A percentile compares a stretch with the other conserved stretches of the same genome.
These are phyloP conservation scores for Cryptosula pallasiana DNA, from an alignment of 2,888 invertebrate genomes.

Conservation along the genomic window DNA sequence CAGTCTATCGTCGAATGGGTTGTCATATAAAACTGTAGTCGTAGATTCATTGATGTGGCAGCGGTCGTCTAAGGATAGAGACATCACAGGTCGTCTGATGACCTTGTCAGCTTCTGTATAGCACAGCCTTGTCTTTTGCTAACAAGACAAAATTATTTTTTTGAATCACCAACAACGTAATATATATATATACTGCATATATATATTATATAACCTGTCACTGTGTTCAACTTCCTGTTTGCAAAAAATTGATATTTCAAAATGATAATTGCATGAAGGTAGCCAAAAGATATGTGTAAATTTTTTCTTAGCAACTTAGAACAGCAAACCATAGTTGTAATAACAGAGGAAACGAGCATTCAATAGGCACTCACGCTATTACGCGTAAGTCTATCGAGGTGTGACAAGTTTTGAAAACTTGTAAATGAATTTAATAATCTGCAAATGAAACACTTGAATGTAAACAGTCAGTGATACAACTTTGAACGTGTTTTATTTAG, in stretches of 20 bases:
- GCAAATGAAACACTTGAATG: not conserved
- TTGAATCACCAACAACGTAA: too few species aligned
- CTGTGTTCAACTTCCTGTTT: too few species aligned
- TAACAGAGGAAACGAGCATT: too few species aligned
- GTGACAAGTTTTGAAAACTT: not conserved
- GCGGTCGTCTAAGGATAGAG: not conserved
- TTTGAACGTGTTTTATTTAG: too few species aligned
- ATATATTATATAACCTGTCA: too few species aligned
- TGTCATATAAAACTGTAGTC: not conserved
- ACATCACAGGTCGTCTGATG: not conserved
- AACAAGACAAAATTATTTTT: not conserved
- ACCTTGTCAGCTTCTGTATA: not conserved
- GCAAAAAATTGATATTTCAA: too few species aligned
- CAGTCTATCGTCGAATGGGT: slow-evolving; percentile 8
- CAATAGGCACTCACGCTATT: not conserved
- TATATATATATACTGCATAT: too few species aligned
- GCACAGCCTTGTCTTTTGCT: not conserved
- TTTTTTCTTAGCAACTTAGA: too few species aligned
- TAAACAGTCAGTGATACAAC: too few species aligned
- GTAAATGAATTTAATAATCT: not conserved
- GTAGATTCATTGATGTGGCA: not conserved
- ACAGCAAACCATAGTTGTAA: too few species aligned
- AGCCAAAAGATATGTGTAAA: too few species aligned
- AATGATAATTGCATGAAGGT: too few species aligned
- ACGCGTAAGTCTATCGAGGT: not conserved